phyloP scores from a whole-genome alignment of 2,113 vertebrate genomes.

The Tylochromis polylepis region DNA sequence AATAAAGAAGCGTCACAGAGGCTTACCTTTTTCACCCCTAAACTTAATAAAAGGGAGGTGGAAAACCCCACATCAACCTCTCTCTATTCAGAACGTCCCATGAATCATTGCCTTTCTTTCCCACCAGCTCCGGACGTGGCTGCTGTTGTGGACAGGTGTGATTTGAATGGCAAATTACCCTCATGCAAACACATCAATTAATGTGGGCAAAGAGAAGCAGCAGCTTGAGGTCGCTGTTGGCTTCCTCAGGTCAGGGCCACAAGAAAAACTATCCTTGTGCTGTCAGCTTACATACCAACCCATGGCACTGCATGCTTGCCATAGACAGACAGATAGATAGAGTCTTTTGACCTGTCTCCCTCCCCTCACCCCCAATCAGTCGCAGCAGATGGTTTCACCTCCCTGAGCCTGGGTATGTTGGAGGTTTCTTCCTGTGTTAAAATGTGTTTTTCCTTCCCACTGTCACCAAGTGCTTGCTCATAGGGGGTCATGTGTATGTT shows the following conservation, averaged over 20 bases:
- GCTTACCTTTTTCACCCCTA: background rate
- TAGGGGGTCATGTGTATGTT: no score
- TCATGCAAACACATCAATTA: constrained; percentile 40
- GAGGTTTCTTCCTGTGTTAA: no score
- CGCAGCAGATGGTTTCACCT: background rate
- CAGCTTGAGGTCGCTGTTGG: background rate
- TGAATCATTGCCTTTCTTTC: background rate
- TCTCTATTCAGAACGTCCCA: background rate
- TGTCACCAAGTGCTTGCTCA: no score
- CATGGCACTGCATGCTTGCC: background rate
- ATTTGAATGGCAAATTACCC: constrained; percentile 60
- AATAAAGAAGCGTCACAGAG: background rate
- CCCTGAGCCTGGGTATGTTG: no score
- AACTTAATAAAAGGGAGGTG: background rate
- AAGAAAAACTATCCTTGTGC: background rate
- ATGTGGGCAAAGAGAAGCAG: background rate
- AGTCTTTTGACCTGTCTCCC: background rate
- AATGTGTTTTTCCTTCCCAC: no score
- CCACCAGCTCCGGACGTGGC: constrained; percentile 21
- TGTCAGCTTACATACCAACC: background rate
- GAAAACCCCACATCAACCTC: background rate
- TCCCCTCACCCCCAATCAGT: background rate
- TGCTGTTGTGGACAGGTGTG: constrained; percentile 48
- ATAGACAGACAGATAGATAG: background rate
- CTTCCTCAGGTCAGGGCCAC: background rate